Conservation (phyloP, 2,113 vertebrate species). For the Clarias gariepinus region DNA sequence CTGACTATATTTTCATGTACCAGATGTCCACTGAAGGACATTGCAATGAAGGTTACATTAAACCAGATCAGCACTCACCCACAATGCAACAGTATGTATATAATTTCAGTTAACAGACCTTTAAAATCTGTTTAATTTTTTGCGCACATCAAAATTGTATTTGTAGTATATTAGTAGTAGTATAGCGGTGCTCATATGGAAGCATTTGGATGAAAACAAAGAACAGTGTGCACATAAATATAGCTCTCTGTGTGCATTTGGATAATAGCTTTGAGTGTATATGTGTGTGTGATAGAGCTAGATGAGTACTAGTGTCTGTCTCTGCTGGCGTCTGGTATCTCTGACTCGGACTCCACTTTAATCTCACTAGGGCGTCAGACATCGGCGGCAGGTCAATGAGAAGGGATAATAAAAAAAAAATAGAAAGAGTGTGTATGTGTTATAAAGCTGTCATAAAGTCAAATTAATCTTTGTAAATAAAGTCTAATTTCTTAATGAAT, state of each 20-base stretch:
- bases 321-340: conserved; percentile 24
- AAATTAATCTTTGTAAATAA: not conserved
- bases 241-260: not conserved
- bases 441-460: not conserved
- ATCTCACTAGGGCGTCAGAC: not conserved
- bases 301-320: conserved; percentile 13
- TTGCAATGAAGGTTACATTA: no score
- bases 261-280: conserved; percentile 11
- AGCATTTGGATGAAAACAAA: not conserved
- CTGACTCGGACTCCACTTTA: not conserved
- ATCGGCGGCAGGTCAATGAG: conserved; percentile 15
- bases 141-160: no score
- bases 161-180: not conserved
- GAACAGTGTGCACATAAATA: not conserved
- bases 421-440: conserved; percentile 8
- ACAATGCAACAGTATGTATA: no score
- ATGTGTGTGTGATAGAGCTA: not conserved
- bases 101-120: no score
- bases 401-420: not conserved
- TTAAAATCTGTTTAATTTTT: no score
- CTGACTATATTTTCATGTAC: no score
- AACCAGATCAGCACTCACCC: no score
- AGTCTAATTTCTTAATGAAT: not conserved
- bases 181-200: not conserved
- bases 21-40: no score